These are phyloP conservation scores for Corythornis madagascariensis DNA, from an alignment of 2,113 vertebrate genomes.

Conservation along the genomic window DNA sequence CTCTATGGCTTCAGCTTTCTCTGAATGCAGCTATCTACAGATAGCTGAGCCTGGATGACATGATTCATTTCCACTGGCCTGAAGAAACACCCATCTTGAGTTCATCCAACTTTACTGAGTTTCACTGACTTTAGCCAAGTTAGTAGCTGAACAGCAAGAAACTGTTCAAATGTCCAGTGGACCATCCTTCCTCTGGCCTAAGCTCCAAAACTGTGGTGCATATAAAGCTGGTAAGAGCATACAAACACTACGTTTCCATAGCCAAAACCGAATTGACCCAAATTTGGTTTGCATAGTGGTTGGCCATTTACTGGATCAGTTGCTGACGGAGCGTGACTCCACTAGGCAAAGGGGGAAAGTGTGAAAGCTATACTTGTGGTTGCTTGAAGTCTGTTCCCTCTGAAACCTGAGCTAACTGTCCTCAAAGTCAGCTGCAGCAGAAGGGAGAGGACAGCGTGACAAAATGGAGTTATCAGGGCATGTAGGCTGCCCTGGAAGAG, in stretches of 20 bases:
- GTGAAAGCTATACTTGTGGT: rapidly evolving
- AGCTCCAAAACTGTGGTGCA: background rate
- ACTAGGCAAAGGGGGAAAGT: background rate
- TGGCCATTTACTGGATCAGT: background rate
- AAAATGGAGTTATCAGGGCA: background rate
- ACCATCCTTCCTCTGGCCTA: background rate
- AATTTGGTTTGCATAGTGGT: rapidly evolving
- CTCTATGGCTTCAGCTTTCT: background rate
- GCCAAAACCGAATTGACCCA: background rate
- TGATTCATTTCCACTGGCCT: background rate
- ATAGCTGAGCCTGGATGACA: background rate
- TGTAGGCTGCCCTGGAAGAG: background rate
- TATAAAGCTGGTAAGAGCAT: background rate
- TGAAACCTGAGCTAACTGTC: background rate
- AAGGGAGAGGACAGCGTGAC: background rate
- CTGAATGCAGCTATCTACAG: rapidly evolving
- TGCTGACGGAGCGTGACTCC: background rate
- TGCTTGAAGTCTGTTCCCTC: background rate
- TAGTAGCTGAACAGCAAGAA: background rate
- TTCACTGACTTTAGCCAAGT: background rate
- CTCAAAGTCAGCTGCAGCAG: background rate
- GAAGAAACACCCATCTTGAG: background rate
- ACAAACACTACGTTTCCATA: background rate
- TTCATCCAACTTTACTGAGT: background rate
- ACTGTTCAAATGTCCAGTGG: rapidly evolving